A percentile compares a stretch with the other conserved stretches of the same genome.
Conservation (phyloP, 2,797 vertebrate species). For the Gallirallus australis region DNA sequence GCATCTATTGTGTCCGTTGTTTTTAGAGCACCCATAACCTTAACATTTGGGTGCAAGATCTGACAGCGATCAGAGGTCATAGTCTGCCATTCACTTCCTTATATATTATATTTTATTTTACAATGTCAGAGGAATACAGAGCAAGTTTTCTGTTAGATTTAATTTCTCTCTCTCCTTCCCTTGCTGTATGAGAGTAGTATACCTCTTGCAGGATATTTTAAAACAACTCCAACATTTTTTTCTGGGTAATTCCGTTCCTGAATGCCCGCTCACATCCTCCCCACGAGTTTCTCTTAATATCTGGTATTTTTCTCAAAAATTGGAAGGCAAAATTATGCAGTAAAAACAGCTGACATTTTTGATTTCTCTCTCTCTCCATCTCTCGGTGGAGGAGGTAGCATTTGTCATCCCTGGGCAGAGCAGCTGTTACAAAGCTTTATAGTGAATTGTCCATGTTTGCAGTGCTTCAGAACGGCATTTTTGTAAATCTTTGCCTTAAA, state of each 20-base stretch:
- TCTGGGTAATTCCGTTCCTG: constrained; percentile 24
- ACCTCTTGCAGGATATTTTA: background rate
- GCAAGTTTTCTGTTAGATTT: background rate
- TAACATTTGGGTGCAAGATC: background rate
- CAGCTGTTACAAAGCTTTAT: constrained; percentile 18
- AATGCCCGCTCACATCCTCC: constrained; percentile 9
- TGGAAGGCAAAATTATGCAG: background rate
- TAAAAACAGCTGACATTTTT: constrained; percentile 21
- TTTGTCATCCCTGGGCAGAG: constrained; percentile 21
- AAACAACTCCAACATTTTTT: background rate
- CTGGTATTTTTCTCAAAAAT: constrained; percentile 45
- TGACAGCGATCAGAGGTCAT: background rate
- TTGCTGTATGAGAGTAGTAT: background rate
- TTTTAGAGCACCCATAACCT: background rate
- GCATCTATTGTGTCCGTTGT: fast-evolving
- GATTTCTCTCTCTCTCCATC: constrained; percentile 2
- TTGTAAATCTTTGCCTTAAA: background rate
- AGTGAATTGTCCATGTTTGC: background rate
- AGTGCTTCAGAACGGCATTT: background rate
- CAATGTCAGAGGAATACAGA: background rate
- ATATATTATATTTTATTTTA: background rate
- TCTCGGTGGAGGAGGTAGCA: constrained; percentile 12
- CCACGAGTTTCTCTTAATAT: background rate
- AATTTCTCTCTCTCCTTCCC: background rate
- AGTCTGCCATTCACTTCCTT: background rate